Percentiles rank a stretch among this genome's conserved stretches.
phyloP scores from a whole-genome alignment of 2,797 vertebrate species.

The Chanos chanos region DNA sequence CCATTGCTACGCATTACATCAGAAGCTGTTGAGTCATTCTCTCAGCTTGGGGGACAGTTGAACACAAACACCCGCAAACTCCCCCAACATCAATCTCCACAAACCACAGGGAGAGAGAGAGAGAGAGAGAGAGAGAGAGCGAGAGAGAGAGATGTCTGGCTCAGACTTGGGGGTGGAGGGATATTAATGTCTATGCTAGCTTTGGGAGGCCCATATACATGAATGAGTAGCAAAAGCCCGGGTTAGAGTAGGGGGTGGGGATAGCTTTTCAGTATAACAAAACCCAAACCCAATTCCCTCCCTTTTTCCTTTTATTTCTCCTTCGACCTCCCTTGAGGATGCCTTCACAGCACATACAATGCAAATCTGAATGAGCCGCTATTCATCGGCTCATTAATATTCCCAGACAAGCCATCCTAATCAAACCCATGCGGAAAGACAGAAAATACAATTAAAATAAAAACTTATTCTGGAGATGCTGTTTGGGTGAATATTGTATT shows the following conservation, averaged over 20 bases:
- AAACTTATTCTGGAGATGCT: too few relatives aligned
- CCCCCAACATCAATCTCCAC: neutral
- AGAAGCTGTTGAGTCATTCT: conserved; percentile 61
- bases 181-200: conserved; percentile 50
- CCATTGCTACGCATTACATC: conserved; percentile 66
- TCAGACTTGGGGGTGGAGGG: conserved; percentile 1
- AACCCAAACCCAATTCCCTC: conserved; percentile 57
- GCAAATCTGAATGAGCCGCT: conserved; percentile 78
- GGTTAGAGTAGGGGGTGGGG: conserved; percentile 22
- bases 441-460: conserved; percentile 55
- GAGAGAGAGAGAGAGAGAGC: neutral
- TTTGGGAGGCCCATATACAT: conserved; percentile 63
- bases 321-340: conserved; percentile 72
- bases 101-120: neutral
- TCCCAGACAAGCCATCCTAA: conserved; percentile 78
- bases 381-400: conserved; percentile 93
- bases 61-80: conserved; percentile 31
- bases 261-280: conserved; percentile 76
- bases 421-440: conserved; percentile 60
- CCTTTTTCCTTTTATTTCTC: conserved; percentile 40
- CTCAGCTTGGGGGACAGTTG: conserved; percentile 47
- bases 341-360: conserved; percentile 80
- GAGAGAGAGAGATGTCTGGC: neutral
- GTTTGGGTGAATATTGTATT: too few relatives aligned
- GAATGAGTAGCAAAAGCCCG: conserved; percentile 65